Evolutionary conservation across 64 coral and sea anemone genomes (phyloP).

Genomic region (Stichodactyla mertensii): DNA sequence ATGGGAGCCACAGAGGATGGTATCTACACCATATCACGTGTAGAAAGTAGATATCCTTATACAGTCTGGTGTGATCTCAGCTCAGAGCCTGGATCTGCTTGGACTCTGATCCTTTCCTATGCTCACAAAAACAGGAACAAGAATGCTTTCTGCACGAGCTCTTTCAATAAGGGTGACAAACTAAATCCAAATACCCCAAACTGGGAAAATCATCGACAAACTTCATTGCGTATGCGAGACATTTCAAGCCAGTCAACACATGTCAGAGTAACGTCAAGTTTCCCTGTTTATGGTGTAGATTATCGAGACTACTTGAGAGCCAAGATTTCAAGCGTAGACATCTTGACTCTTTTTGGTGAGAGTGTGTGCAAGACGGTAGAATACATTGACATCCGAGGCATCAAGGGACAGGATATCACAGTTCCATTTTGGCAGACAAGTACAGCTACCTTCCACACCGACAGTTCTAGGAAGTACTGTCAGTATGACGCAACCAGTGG

Average conservation of each 20-base stretch:
- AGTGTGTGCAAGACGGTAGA: neutral
- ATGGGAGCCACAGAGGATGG: neutral
- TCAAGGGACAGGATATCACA: neutral
- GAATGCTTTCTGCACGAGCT: neutral
- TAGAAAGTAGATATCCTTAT: neutral
- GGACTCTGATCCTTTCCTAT: constrained; percentile 54
- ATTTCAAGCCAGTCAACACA: constrained; percentile 32
- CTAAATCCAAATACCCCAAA: constrained; percentile 18
- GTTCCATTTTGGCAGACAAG: neutral
- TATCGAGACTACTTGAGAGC: too few species aligned
- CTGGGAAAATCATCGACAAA: constrained; percentile 36
- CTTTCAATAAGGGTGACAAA: neutral
- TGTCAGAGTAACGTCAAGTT: constrained; percentile 47
- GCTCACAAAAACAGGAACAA: neutral
- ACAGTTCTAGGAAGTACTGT: neutral
- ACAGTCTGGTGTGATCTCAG: constrained; percentile 40
- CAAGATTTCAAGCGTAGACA: neutral
- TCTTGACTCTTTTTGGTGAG: neutral
- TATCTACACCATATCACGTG: constrained; percentile 20
- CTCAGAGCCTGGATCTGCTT: constrained; percentile 34
- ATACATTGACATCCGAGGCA: constrained; percentile 4
- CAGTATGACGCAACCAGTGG: neutral
- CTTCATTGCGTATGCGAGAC: neutral
- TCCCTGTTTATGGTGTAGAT: constrained; percentile 24
- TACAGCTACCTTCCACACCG: too few species aligned